Base-by-base conservation (phyloP, 2,113 vertebrate genomes). In the Rhabdornis inornatus region DNA sequence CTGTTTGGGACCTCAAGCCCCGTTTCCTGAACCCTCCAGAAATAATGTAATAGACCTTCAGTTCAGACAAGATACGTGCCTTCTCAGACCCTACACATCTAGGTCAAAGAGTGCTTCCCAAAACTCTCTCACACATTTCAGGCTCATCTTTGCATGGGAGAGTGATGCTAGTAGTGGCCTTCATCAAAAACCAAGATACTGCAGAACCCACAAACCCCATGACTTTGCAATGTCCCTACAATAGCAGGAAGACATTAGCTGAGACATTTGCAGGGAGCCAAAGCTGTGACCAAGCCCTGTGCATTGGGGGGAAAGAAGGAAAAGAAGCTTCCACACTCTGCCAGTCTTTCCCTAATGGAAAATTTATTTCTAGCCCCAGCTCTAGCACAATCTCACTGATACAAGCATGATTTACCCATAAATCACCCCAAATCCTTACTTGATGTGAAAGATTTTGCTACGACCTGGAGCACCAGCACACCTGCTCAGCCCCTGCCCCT, bases 381-480 rank as follows among this genome's bases (percentile, higher is more conserved):
- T 70, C 22, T 25, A 45, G 55, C 3, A 7, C 2, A 1, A 2
- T 53, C 60, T 77, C 50, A 47, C 31, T 37, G 39, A 28, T 35
- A 47, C 0, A 3, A 60, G 14, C 30, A 56, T 1, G 3, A 47
- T 79, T 82, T 79, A 76, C 22, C 2, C 11, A 6, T n/a, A 60
- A 72, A 13, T 65, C n/a, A 40, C 2, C 10, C 50, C 37, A 77
- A 53, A 86, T 7, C 20, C 25, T 70, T 15, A 42, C 30, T 22
- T n/a, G 6, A 2, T 31, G 15, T 40, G 42, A 56, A 69, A 68
- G 53, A 44, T 33, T 64, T 92, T 71, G 13, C 53, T 86, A 6
- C 0, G 0, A 18, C 15, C 11, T 1, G 0, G 28, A 87, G 27
- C 49, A 60, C 7, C 16, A 83, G 33, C 22, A n/a, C 2, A 2